Percentiles rank a stretch among this genome's conserved stretches.
Evolutionary conservation across 2,113 vertebrate genomes (phyloP).

Genomic region (Melospiza melodia): DNA sequence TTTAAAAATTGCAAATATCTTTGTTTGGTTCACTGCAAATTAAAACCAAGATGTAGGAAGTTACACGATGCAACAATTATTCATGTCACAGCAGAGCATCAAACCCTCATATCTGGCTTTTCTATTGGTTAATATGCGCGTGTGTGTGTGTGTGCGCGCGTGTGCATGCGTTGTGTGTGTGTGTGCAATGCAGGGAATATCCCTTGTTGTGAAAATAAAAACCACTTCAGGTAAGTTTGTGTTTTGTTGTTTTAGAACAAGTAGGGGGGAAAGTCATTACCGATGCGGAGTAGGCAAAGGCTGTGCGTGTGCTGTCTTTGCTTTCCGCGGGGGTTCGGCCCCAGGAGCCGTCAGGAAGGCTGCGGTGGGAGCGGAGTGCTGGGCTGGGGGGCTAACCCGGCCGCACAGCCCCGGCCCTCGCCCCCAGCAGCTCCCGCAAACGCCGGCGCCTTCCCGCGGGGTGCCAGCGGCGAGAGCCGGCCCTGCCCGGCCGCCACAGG

Average conservation of each 20-base stretch:
- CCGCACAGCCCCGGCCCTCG: neutral
- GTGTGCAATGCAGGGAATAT: conserved; percentile 45
- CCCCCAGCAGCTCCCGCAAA: neutral
- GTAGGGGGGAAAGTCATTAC: neutral
- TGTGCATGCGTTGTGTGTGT: neutral
- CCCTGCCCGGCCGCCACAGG: neutral
- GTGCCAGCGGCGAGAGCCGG: too few species aligned
- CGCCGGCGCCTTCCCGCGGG: neutral
- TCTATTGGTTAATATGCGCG: conserved; percentile 7
- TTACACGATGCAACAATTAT: conserved; percentile 76
- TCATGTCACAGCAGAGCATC: conserved; percentile 67
- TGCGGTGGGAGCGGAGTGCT: neutral
- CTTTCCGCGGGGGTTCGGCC: neutral
- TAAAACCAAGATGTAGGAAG: conserved; percentile 78
- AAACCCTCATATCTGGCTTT: conserved; percentile 16
- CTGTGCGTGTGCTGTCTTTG: neutral
- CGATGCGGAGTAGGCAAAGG: neutral
- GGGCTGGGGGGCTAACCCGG: neutral
- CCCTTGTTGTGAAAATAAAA: conserved; percentile 64
- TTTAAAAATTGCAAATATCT: conserved; percentile 81
- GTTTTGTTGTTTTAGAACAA: conserved; percentile 9
- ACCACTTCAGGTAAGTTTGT: conserved; percentile 12
- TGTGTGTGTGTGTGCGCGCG: neutral
- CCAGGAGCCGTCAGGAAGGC: neutral
- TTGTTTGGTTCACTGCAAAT: conserved; percentile 81